Percentiles rank a stretch among this genome's conserved stretches.
phyloP scores from a whole-genome alignment of 1,140 invertebrate species.

The Drosophila erecta region DNA sequence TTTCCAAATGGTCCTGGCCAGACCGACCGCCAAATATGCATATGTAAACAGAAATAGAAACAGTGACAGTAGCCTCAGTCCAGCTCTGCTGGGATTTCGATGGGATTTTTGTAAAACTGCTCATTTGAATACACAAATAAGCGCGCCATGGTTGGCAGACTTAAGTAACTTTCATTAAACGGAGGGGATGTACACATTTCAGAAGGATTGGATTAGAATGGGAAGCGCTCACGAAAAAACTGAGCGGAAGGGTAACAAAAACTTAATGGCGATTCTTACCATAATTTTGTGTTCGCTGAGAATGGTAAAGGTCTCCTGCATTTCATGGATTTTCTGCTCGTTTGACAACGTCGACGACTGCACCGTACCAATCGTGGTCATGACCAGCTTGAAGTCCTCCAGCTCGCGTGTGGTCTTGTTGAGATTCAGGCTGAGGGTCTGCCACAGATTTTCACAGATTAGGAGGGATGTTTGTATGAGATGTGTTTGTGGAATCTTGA shows the following conservation, averaged over 20 bases:
- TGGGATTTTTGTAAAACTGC: conserved; percentile 75
- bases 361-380: conserved; percentile 91
- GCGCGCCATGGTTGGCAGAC: conserved; percentile 41
- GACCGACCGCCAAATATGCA: conserved; percentile 69
- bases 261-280: conserved; percentile 71
- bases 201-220: conserved; percentile 25
- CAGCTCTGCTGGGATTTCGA: conserved; percentile 40
- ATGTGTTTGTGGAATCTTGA: conserved; percentile 1
- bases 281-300: conserved; percentile 86
- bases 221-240: not conserved
- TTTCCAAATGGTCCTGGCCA: conserved; percentile 66
- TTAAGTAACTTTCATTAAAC: conserved; percentile 59
- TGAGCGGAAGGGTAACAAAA: not conserved
- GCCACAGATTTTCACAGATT: conserved; percentile 39
- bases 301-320: conserved; percentile 88
- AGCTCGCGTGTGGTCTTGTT: conserved; percentile 90
- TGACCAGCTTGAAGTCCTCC: conserved; percentile 93
- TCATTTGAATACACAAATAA: conserved; percentile 83
- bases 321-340: conserved; percentile 90
- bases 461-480: not conserved
- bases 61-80: conserved; percentile 29
- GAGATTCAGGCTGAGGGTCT: conserved; percentile 87
- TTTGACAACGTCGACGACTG: conserved; percentile 90
- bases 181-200: conserved; percentile 31
- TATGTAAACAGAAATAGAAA: conserved; percentile 77